phyloP scores from a whole-genome alignment of 1,140 invertebrate genomes.

The Meteorus sp. region DNA sequence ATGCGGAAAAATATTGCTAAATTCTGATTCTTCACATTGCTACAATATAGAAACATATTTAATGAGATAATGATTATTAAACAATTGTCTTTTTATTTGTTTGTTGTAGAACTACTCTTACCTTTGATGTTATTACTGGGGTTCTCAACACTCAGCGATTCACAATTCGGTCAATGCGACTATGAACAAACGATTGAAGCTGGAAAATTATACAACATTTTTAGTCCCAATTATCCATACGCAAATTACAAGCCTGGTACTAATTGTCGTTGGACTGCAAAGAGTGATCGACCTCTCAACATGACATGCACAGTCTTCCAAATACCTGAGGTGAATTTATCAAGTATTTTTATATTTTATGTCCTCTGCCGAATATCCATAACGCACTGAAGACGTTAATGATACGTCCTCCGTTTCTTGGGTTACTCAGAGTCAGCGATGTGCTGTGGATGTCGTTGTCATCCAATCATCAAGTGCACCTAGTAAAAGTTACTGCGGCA shows the following conservation, averaged over 20 bases:
- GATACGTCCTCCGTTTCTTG: background rate
- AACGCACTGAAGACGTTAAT: background rate
- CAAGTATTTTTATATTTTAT: slow-evolving; percentile 11
- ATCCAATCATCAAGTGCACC: slow-evolving; percentile 16
- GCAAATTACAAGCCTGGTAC: slow-evolving; percentile 44
- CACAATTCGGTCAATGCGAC: slow-evolving; percentile 31
- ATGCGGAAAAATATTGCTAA: too few species aligned
- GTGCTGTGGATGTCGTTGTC: slow-evolving; percentile 35
- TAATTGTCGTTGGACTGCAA: slow-evolving; percentile 59
- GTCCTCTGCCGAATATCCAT: background rate
- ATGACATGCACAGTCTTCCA: slow-evolving; percentile 53
- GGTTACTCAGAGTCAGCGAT: slow-evolving; percentile 37
- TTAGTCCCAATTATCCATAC: slow-evolving; percentile 57
- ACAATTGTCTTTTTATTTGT: background rate
- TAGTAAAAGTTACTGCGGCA: slow-evolving; percentile 60
- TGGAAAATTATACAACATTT: slow-evolving; percentile 54
- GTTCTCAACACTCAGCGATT: background rate
- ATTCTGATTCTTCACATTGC: too few species aligned
- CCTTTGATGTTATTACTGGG: background rate
- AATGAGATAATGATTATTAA: too few species aligned
- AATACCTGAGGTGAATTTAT: slow-evolving; percentile 56
- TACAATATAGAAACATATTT: too few species aligned
- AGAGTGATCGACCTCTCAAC: slow-evolving; percentile 54
- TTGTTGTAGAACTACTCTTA: background rate
- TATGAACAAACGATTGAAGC: slow-evolving; percentile 37